These are phyloP conservation scores for Mustela lutreola DNA, from an alignment of 2,113 vertebrate genomes.

Conservation along the genomic window DNA sequence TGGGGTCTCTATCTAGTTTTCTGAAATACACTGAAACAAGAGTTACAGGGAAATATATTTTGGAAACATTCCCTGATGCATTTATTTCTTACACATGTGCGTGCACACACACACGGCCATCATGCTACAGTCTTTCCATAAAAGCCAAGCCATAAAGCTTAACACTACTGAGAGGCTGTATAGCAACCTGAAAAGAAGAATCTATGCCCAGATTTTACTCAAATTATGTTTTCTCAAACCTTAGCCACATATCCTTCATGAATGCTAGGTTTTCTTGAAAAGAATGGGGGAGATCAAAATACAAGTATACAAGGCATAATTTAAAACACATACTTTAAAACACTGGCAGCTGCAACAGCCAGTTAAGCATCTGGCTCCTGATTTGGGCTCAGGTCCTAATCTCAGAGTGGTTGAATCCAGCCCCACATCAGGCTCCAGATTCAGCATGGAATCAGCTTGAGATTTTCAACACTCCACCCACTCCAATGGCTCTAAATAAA, in stretches of 20 bases:
- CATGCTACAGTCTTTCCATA: neutral
- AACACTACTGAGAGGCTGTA: neutral
- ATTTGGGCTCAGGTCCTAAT: too few relatives aligned
- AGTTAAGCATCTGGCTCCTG: too few relatives aligned
- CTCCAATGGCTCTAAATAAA: too few relatives aligned
- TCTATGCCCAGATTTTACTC: neutral
- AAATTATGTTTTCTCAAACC: neutral
- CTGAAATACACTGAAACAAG: neutral
- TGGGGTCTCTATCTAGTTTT: too few relatives aligned
- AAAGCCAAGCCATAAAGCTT: neutral
- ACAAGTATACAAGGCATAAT: neutral
- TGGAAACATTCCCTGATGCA: neutral
- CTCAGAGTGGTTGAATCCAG: too few relatives aligned
- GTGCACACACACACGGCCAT: neutral
- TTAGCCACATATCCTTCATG: neutral
- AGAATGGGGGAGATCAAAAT: neutral
- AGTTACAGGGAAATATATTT: neutral
- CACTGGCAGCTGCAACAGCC: too few relatives aligned
- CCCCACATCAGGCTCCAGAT: too few relatives aligned
- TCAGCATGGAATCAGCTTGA: too few relatives aligned
- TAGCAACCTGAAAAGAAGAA: neutral
- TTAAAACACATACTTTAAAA: too few relatives aligned
- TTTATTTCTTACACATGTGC: neutral
- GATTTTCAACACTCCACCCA: too few relatives aligned
- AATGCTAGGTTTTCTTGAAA: neutral